Conservation (phyloP, 2,797 vertebrate species). For the Ctenopoma kingsleyae region DNA sequence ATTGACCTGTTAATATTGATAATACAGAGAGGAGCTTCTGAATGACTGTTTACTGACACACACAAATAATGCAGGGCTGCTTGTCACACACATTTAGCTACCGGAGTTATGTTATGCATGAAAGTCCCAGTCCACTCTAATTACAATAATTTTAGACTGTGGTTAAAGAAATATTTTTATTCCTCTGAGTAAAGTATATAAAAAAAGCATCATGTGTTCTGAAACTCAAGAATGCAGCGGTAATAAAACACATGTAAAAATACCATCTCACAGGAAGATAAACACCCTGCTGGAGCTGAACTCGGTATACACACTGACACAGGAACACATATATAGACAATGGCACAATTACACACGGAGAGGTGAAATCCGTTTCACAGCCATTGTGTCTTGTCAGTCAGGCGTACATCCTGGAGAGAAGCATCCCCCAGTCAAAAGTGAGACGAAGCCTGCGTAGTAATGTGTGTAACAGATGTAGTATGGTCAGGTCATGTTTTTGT, state of each 20-base stretch:
- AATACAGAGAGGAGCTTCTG: slow-evolving; percentile 7
- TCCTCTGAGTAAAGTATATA: not conserved
- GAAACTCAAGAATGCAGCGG: not conserved
- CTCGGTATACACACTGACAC: not conserved
- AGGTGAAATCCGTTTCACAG: not conserved
- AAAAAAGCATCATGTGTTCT: not conserved
- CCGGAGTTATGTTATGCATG: no score
- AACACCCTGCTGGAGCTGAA: not conserved
- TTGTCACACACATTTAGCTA: not conserved
- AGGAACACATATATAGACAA: not conserved
- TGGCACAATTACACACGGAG: slow-evolving; percentile 12
- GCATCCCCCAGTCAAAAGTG: not conserved
- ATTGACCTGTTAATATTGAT: slow-evolving; percentile 35
- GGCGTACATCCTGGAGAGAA: slow-evolving; percentile 39
- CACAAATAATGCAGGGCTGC: not conserved
- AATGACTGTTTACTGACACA: slow-evolving; percentile 3
- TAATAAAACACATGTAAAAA: not conserved
- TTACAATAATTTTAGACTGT: not conserved
- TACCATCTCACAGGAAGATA: not conserved
- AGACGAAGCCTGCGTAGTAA: slow-evolving; percentile 8
- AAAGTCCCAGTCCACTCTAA: no score
- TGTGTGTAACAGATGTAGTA: slow-evolving; percentile 54
- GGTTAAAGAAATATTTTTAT: not conserved
- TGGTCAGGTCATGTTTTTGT: slow-evolving; percentile 35
- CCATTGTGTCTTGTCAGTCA: slow-evolving; percentile 38